phyloP scores from a whole-genome alignment of 2,888 invertebrate genomes.

The Athalia cordata region DNA sequence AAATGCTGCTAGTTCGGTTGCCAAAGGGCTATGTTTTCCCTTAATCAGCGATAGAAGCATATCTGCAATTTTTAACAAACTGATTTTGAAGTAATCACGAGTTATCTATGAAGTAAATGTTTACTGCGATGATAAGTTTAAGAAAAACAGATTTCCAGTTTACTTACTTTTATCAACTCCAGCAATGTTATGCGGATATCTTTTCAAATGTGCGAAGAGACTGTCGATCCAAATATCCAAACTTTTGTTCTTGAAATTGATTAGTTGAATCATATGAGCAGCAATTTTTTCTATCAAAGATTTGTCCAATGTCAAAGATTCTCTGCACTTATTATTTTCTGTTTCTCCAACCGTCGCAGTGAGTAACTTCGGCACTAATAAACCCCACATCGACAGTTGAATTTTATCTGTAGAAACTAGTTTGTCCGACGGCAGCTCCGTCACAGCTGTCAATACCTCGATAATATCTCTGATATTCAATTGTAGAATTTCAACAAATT shows the following conservation, averaged over 20 bases:
- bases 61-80: slow-evolving; percentile 55
- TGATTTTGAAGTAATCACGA: neutral
- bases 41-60: slow-evolving; percentile 57
- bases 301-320: slow-evolving; percentile 52
- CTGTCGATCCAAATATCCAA: slow-evolving; percentile 76
- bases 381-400: slow-evolving; percentile 76
- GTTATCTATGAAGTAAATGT: too few species aligned
- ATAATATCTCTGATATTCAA: slow-evolving; percentile 71
- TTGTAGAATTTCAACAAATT: slow-evolving; percentile 72
- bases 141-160: slow-evolving; percentile 21
- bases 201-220: slow-evolving; percentile 77
- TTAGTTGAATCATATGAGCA: slow-evolving; percentile 56
- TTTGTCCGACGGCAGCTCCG: slow-evolving; percentile 65
- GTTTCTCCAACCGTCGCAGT: slow-evolving; percentile 74
- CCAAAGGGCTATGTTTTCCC: slow-evolving; percentile 63
- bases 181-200: slow-evolving; percentile 78
- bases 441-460: slow-evolving; percentile 73
- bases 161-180: slow-evolving; percentile 75
- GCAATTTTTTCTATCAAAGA: slow-evolving; percentile 58
- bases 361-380: slow-evolving; percentile 77
- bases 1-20: slow-evolving; percentile 77
- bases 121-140: neutral
- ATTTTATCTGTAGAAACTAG: slow-evolving; percentile 74
- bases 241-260: slow-evolving; percentile 52
- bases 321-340: neutral